A percentile compares a stretch with the other conserved stretches of the same genome.
Evolutionary conservation across 2,113 vertebrate species (phyloP).

Genomic region (Terrapene triunguis): DNA sequence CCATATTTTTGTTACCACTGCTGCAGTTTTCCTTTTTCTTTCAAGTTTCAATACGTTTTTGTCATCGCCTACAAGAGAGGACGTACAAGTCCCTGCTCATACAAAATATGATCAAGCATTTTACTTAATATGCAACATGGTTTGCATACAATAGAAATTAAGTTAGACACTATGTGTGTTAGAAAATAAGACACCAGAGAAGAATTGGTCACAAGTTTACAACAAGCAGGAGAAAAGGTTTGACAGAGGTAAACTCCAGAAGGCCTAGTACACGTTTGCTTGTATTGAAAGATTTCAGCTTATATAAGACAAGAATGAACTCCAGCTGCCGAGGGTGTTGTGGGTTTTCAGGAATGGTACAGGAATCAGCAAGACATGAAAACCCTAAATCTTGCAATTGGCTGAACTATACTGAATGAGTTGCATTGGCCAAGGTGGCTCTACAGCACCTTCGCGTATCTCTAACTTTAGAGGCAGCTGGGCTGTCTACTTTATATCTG

Average conservation of each 20-base stretch:
- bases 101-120: not conserved
- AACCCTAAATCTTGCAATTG: not conserved
- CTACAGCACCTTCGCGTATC: not conserved
- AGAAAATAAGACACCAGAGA: not conserved
- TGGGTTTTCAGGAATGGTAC: not conserved
- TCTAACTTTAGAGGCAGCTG: not conserved
- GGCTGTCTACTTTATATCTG: not conserved
- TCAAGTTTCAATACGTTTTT: not conserved
- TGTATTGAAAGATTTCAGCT: not conserved
- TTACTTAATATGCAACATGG: not conserved
- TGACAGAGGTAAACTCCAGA: not conserved
- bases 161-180: not conserved
- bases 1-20: not conserved
- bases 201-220: not conserved
- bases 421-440: not conserved
- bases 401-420: not conserved
- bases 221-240: not conserved
- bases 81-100: not conserved
- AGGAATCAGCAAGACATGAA: not conserved
- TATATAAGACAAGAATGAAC: not conserved
- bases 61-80: not conserved
- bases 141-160: not conserved
- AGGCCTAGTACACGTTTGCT: fast-evolving
- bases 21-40: not conserved
- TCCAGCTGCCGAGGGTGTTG: not conserved